Evolutionary conservation across 2,888 invertebrate genomes (phyloP), one percentile per base, ranked within the genome.

Genomic region (Drosophila mettleri): DNA sequence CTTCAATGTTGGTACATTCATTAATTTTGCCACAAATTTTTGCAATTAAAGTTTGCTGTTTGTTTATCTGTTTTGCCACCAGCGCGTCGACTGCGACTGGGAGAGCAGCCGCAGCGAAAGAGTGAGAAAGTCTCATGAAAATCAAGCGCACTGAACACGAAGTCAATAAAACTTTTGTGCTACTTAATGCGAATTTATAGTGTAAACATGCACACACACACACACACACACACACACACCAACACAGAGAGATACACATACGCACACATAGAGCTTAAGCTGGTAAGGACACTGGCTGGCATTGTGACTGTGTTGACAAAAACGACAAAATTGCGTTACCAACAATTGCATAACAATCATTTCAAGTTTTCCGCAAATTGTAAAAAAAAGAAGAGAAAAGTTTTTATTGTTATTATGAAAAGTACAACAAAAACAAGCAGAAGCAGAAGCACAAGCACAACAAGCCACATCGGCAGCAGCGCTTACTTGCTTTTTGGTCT

Each of bases 101-200:
- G 38, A 12, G 53, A 20, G n/a, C 5, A 43, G 24, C 20, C 12
- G 12, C 1, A 12, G 8, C 1, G n/a, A 10, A 14, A 8, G 16
- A 20, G 18, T 16, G 24, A 24, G 61, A 53, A 70, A 73, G 43
- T 45, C 71, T 51, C 73, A 66, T 81, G 76, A 78, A 86, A 84
- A 84, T 80, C 85, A 84, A 80, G 86, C 72, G 71, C 65, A 61
- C 66, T 79, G 79, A 88, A 81, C 84, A 86, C 79, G 87, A 88
- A 85, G 85, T 85, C 85, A 85, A 85, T 85, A 85, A 85, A 84
- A 85, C 89, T 85, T 83, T 86, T 74, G 81, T 86, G 87, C 85
- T 86, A 88, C 88, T 85, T 85, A 85, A 85, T 88, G 88, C 88
- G 85, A 85, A 85, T 85, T 85, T 85, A 85, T 85, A 84, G 87